Evolutionary conservation across 2,888 invertebrate genomes (phyloP), one percentile per base, ranked within the genome.

Genomic region (Cephus pygmeus): DNA sequence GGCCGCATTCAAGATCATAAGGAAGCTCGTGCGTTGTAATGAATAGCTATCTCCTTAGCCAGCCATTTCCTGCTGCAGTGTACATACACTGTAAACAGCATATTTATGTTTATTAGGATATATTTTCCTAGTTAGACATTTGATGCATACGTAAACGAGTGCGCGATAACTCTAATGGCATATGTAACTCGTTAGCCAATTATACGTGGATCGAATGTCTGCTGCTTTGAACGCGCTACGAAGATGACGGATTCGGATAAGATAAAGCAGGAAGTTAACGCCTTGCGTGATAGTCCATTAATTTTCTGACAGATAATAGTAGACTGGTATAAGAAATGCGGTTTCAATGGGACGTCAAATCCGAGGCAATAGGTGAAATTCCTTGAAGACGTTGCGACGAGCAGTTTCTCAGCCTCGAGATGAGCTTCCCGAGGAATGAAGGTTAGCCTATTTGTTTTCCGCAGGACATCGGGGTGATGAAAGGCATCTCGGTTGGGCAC

Each of bases 391-490:
- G 9, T 2, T 56, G 56, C 74, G 23, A 15, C 35, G 35, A 15
- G 35, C 15, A 6, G 23, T 74, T 74, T 74, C 35, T 34, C 74
- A 74, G 74, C 74, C 74, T 34, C 35, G 35, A 23, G 34, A 34
- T n/a, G 12, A 34, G 33, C 35, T 9, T 56, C 23, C 23, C 36
- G n/a, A 23, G 73, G 68, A 68, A 31, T 15, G 69, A 77, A 77
- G 73, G 77, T 77, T 75, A 79, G 74, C 76, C 40, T 33, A 35
- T 30, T 35, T 76, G 75, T 75, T 77, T 77, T 73, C 33, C 34
- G 15, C 69, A 9, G 56, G 23, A 56, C 23, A 23, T 1, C 56
- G 23, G 23, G 23, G 6, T 56, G 4, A 56, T 9, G 9, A 56
- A 2, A 56, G 23, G 56, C 56, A 40, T 23, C 40, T 23, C 23